A percentile compares a stretch with the other conserved stretches of the same genome.
Evolutionary conservation across 2,797 vertebrate genomes (phyloP).

Genomic region (Coregonus sp.): DNA sequence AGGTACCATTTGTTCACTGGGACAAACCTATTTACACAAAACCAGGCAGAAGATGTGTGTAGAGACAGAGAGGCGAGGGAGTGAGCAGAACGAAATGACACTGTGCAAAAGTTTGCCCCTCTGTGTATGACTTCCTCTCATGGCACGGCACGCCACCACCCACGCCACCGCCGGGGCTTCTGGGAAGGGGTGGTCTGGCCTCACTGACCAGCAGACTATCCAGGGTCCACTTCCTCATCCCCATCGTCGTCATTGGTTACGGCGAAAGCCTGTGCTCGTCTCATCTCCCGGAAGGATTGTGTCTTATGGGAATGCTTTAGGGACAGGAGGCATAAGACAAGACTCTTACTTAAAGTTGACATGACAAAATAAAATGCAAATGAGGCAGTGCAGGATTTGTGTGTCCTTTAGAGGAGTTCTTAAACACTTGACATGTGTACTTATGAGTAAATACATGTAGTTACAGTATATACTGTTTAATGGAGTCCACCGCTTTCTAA

Average conservation of each 20-base stretch:
- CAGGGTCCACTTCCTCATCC: constrained; percentile 29
- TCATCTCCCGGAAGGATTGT: constrained; percentile 71
- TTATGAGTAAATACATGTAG: not conserved
- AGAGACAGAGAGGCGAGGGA: constrained; percentile 30
- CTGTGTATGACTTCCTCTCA: constrained; percentile 42
- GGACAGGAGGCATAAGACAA: not conserved
- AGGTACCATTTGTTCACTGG: constrained; percentile 26
- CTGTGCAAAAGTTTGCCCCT: constrained; percentile 19
- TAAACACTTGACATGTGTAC: no score
- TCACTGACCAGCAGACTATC: constrained; percentile 53
- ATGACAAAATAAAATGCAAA: not conserved
- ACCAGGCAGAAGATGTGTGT: constrained; percentile 50
- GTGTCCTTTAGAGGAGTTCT: no score
- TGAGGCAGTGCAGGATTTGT: not conserved
- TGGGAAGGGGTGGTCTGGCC: constrained; percentile 32
- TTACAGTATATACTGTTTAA: not conserved
- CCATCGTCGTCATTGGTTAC: constrained; percentile 45
- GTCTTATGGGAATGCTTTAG: constrained; percentile 59
- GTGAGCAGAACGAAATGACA: constrained; percentile 49
- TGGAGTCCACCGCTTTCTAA: not conserved
- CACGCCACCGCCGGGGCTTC: constrained; percentile 21
- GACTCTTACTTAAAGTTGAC: not conserved
- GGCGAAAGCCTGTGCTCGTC: constrained; percentile 52
- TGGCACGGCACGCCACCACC: constrained; percentile 17
- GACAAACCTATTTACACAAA: constrained; percentile 34